Evolutionary conservation across 2,888 invertebrate genomes (phyloP), one percentile per base, ranked within the genome.

Genomic region (Lasiommata megera): DNA sequence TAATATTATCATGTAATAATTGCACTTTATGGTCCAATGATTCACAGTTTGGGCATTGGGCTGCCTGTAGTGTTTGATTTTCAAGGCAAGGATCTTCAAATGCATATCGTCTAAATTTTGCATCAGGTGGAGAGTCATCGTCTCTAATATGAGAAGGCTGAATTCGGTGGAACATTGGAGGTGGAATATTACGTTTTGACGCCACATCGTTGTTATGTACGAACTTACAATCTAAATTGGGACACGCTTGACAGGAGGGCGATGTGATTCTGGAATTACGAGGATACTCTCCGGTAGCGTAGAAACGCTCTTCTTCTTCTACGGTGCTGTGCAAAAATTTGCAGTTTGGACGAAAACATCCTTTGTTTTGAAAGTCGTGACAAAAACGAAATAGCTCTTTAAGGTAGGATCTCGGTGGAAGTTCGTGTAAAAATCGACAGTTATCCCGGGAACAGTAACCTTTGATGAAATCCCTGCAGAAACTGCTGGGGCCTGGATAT

Each of bases 301-400:
- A 95, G 73, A 93, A 95, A 61, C 92, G 90, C 61, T 94, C 94
- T 77, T 95, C 94, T 50, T 95, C 94, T 71, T 94, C 93, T 48
- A 93, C 82, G 6, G 93, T 91, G 70, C 94, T 93, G 76, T 96
- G 96, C 54, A 94, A 84, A 76, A 95, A 95, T 68, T 93, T 93
- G 76, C 95, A 95, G 67, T 92, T 93, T 8, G 82, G 77, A 69
- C 93, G 88, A 57, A 94, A 92, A 63, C 92, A 91, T 64, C 94
- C 94, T 72, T 94, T 93, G 77, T 95, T 95, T 83, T 95, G 95
- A 72, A 79, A 93, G 69, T 93, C 93, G 70, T 92, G 92, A 68
- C 93, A 93, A 69, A 93, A 93, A 37, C 88, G 80, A 69, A 91
- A 87, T 31, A 89, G 70, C 37, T 88, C 88, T 60, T 86, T 87